phyloP scores from a whole-genome alignment of 2,113 vertebrate genomes.

The Sylvia atricapilla region DNA sequence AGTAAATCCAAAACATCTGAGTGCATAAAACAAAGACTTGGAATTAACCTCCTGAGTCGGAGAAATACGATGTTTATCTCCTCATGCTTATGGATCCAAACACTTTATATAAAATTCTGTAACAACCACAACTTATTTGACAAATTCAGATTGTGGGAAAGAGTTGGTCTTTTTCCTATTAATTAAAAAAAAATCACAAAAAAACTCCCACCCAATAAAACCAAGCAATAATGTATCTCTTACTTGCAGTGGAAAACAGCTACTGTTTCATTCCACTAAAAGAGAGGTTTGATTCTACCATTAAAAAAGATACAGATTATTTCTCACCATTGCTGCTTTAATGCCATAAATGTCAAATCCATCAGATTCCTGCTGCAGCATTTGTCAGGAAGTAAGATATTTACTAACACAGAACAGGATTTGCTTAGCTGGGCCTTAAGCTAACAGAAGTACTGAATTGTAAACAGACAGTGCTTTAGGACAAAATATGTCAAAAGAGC shows the following conservation, averaged over 20 bases:
- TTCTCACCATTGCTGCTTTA: background rate
- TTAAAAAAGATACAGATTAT: background rate
- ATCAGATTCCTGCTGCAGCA: slow-evolving; percentile 42
- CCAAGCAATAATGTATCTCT: background rate
- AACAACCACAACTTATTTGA: background rate
- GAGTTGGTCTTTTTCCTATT: fast-evolving
- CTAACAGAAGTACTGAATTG: slow-evolving; percentile 48
- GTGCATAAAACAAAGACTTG: background rate
- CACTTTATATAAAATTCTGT: background rate
- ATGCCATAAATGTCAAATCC: slow-evolving; percentile 38
- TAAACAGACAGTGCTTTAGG: slow-evolving; percentile 58
- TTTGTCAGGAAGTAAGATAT: slow-evolving; percentile 53
- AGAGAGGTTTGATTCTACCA: background rate
- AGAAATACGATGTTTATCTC: background rate
- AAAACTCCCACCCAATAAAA: background rate
- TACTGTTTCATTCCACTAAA: background rate
- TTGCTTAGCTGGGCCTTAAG: slow-evolving; percentile 40
- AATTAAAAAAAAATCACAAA: background rate
- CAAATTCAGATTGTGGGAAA: background rate
- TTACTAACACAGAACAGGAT: slow-evolving; percentile 52
- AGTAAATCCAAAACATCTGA: background rate
- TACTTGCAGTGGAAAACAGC: background rate
- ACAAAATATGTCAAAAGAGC: slow-evolving; percentile 56
- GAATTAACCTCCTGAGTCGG: background rate
- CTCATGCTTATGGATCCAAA: background rate